Evolutionary conservation across 2,113 vertebrate species (phyloP).

Genomic region (Neoarius graeffei): DNA sequence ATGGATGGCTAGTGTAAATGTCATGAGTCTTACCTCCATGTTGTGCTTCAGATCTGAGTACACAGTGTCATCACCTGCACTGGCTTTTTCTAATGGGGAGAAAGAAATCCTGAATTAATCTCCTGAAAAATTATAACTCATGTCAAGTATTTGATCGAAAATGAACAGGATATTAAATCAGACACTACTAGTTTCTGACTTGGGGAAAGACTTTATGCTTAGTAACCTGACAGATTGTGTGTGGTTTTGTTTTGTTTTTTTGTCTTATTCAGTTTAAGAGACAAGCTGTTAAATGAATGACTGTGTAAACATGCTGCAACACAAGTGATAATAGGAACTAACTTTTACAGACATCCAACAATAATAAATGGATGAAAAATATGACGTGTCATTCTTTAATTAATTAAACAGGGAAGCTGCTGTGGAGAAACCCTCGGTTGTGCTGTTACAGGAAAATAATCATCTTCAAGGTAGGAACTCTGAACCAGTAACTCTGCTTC

Average conservation of each 20-base stretch:
- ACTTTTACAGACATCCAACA: too few relatives aligned
- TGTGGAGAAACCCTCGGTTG: neutral
- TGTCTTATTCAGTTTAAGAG: too few relatives aligned
- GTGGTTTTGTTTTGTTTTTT: too few relatives aligned
- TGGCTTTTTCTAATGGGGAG: neutral
- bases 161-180: neutral
- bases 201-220: too few relatives aligned
- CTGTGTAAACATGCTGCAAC: too few relatives aligned
- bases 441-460: neutral
- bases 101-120: neutral
- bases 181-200: too few relatives aligned
- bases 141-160: neutral
- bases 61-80: neutral
- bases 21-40: neutral
- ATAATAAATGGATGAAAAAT: too few relatives aligned
- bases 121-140: neutral
- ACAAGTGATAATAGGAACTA: too few relatives aligned
- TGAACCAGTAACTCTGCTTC: neutral
- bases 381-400: neutral
- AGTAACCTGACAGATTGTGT: too few relatives aligned
- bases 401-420: neutral
- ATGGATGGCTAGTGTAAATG: neutral
- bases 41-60: neutral
- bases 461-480: neutral
- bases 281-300: too few relatives aligned